Base-by-base conservation (phyloP, 2,888 invertebrate species). In the Sepiola atlantica region DNA sequence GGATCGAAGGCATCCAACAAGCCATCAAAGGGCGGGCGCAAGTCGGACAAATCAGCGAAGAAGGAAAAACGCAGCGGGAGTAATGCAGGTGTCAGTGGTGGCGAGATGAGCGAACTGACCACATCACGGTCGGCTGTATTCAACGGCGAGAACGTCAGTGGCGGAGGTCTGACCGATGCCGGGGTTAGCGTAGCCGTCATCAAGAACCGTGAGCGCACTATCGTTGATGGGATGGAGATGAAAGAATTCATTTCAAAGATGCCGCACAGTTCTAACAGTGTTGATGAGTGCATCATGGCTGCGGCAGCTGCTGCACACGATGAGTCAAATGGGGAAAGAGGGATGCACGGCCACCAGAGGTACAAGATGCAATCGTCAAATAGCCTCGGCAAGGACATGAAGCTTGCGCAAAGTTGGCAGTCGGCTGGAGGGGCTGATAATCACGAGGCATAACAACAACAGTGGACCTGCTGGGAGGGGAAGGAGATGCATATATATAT, bases 301-400 rank as follows among this genome's bases (percentile, higher is more conserved):
- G 91, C 91, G 21, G 91, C 91, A 35, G 28, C 61, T 6, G 91
- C 35, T 24, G 35, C 35, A 35, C 91, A 35, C 10, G 93, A 93
- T 28, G 93, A 93, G 32, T 45, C 24, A 0, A 45, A 91, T 45
- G 61, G 61, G 18, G 91, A 91, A 14, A 91, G 35, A 54, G 32
- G 32, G 24, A 35, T 35, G n/a, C 93, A 93, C 32, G 54, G 28
- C 32, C 54, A n/a, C 28, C 54, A 20, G 14, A 28, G 54, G n/a
- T 55, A 93, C 28, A 55, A 55, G 32, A 55, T 93, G 93, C 93
- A 93, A 32, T 93, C 93, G 12, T 93, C 93, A 21, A 93, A 55
- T 28, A 93, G 93, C 24, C 93, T 93, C 24, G 93, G 93, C 20
- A 93, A 93, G 55, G 93, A 93, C 54, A 93, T 93, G 93, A 93